phyloP scores from a whole-genome alignment of 2,113 vertebrate genomes.

The Xiphophorus maculatus region DNA sequence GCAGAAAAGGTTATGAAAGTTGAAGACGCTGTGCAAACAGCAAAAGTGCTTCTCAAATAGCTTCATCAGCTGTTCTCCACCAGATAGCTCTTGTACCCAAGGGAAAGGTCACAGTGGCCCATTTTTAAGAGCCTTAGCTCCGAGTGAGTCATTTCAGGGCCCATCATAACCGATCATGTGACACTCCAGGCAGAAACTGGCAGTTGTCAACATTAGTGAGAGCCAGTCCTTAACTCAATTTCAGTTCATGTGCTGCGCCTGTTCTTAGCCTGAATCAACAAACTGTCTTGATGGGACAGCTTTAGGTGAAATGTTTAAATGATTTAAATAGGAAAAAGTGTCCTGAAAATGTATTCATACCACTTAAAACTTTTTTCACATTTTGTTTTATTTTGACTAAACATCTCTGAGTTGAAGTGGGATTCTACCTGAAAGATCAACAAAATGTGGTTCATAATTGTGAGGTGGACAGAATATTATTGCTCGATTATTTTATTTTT shows the following conservation, averaged over 20 bases:
- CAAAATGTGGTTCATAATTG: no score
- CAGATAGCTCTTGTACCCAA: slow-evolving; percentile 64
- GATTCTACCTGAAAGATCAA: no score
- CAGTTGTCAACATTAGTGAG: slow-evolving; percentile 72
- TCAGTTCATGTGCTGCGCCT: slow-evolving; percentile 29
- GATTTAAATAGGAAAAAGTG: slow-evolving; percentile 12
- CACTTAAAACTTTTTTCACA: not conserved
- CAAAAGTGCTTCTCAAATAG: slow-evolving; percentile 65
- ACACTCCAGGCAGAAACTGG: slow-evolving; percentile 62
- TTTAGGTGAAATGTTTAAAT: not conserved
- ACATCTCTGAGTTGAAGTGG: no score
- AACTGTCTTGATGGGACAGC: slow-evolving; percentile 22
- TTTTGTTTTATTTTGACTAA: not conserved
- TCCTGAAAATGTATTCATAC: no score
- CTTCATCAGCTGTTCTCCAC: slow-evolving; percentile 70
- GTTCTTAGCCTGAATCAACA: slow-evolving; percentile 40
- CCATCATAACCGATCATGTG: slow-evolving; percentile 70
- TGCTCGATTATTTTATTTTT: no score
- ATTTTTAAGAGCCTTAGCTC: slow-evolving; percentile 64
- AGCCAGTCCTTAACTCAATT: slow-evolving; percentile 67
- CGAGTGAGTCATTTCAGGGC: slow-evolving; percentile 66
- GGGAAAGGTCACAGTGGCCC: slow-evolving; percentile 73
- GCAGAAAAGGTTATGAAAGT: slow-evolving; percentile 67
- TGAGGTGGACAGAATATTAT: not conserved
- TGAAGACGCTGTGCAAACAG: slow-evolving; percentile 66